phyloP scores from a whole-genome alignment of 1,140 invertebrate genomes.

The Nasonia vitripennis region DNA sequence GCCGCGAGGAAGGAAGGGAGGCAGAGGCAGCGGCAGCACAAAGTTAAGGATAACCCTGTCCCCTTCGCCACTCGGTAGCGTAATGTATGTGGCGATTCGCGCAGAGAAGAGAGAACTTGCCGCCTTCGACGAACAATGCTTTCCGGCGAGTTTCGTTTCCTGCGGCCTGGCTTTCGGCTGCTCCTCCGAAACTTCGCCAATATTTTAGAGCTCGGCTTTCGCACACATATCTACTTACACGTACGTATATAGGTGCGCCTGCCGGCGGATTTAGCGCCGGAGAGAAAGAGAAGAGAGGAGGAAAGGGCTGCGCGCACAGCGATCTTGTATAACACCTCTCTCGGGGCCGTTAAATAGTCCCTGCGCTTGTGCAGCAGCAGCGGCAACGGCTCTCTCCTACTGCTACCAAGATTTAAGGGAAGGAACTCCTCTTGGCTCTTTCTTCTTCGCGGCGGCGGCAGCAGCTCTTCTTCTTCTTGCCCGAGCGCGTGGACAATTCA shows the following conservation, averaged over 20 bases:
- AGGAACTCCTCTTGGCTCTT: conserved; percentile 3
- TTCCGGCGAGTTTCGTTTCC: conserved; percentile 62
- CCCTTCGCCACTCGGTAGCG: conserved; percentile 57
- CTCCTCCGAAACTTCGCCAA: conserved; percentile 68
- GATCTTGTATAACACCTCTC: conserved; percentile 59
- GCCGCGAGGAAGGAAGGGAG: conserved; percentile 16
- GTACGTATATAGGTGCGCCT: neutral
- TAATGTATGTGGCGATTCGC: conserved; percentile 72
- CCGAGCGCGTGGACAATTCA: conserved; percentile 29
- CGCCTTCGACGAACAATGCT: conserved; percentile 69
- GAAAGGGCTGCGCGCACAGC: conserved; percentile 28
- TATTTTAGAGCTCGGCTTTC: conserved; percentile 64
- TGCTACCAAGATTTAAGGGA: conserved; percentile 32
- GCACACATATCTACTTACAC: neutral
- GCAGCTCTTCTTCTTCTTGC: neutral
- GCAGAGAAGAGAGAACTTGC: conserved; percentile 52
- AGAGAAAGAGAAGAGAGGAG: neutral
- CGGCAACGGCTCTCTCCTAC: neutral
- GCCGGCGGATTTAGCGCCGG: conserved; percentile 8
- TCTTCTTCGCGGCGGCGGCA: neutral
- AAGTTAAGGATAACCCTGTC: conserved; percentile 63
- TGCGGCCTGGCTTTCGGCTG: conserved; percentile 50
- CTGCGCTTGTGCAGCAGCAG: neutral
- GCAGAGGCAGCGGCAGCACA: conserved; percentile 25
- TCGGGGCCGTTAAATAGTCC: conserved; percentile 63